phyloP scores from a whole-genome alignment of 2,113 vertebrate species.

The Ondatra zibethicus region DNA sequence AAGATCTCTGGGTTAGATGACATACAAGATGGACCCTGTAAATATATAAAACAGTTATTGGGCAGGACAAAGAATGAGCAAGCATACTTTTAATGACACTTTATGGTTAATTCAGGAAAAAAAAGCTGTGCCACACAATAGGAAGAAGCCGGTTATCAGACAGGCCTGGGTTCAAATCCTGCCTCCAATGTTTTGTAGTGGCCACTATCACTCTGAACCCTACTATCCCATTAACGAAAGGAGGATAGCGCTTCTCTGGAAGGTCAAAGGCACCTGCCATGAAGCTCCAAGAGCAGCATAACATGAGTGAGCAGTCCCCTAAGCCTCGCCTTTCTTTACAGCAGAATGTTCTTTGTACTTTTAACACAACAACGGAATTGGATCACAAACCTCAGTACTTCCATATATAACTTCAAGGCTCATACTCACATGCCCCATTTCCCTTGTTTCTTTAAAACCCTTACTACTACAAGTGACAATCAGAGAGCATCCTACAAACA shows the following conservation, averaged over 20 bases:
- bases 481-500: neutral
- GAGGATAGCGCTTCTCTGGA: neutral
- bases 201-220: neutral
- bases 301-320: neutral
- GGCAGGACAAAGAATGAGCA: slow-evolving; percentile 7
- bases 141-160: neutral
- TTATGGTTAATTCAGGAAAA: neutral
- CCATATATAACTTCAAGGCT: slow-evolving; percentile 31
- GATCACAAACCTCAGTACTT: neutral
- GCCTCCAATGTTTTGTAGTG: neutral
- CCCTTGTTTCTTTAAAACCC: neutral
- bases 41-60: neutral
- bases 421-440: neutral
- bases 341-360: neutral
- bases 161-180: slow-evolving; percentile 1
- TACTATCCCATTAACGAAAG: neutral
- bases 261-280: neutral
- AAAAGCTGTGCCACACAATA: neutral
- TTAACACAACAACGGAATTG: neutral
- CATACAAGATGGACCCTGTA: neutral
- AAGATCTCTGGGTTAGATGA: neutral
- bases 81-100: neutral
- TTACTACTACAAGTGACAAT: neutral
- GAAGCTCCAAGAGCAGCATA: neutral
- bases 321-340: neutral